Conservation (phyloP, 2,797 vertebrate genomes). For the Phataginus tetradactyla region DNA sequence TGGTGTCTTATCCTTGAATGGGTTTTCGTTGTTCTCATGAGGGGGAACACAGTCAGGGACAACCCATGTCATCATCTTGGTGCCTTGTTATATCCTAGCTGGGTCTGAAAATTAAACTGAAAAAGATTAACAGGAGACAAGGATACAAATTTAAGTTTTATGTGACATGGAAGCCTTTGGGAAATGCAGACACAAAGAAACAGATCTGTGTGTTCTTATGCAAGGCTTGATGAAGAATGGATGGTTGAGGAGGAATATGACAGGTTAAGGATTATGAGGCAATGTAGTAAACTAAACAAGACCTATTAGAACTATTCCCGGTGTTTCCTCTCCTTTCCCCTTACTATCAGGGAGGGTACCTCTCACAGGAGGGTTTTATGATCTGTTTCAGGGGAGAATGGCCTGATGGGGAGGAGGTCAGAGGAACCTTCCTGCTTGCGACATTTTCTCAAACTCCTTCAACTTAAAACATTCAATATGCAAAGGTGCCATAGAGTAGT, state of each 20-base stretch:
- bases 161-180: neutral
- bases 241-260: neutral
- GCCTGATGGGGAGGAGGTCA: neutral
- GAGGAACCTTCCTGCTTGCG: neutral
- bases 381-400: neutral
- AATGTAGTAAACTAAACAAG: neutral
- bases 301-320: neutral
- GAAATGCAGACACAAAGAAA: neutral
- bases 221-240: neutral
- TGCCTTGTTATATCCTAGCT: neutral
- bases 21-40: neutral
- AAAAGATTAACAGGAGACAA: neutral
- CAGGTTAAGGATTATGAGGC: neutral
- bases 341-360: neutral
- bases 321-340: neutral
- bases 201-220: neutral
- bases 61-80: neutral
- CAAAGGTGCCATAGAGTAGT: neutral
- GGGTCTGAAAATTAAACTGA: neutral
- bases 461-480: neutral
- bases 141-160: neutral
- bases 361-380: neutral
- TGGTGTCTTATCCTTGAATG: neutral
- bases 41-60: neutral
- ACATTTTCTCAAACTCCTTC: neutral